Conservation (phyloP, 2,888 invertebrate species). For the Argynnis bischoffii region DNA sequence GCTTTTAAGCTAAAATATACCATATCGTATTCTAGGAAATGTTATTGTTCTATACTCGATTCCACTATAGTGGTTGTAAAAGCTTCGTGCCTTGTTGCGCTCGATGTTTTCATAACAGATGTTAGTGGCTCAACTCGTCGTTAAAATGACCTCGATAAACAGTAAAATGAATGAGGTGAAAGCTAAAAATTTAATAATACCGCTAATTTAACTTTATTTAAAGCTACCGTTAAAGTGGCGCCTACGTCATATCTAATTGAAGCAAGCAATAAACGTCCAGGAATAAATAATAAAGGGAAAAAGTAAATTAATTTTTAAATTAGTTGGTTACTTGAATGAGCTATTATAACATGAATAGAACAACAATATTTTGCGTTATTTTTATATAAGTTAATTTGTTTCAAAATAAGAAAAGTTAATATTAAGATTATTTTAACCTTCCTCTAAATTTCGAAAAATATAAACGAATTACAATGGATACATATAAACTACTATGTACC, state of each 20-base stretch:
- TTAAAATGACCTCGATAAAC: slow-evolving; percentile 36
- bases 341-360: not conserved
- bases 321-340: slow-evolving; percentile 1
- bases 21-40: slow-evolving; percentile 24
- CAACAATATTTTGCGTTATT: not conserved
- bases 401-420: too few species aligned
- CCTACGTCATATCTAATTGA: slow-evolving; percentile 14
- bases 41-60: slow-evolving; percentile 23
- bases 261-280: not conserved
- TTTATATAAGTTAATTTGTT: too few species aligned
- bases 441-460: too few species aligned
- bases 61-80: slow-evolving; percentile 27
- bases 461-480: too few species aligned
- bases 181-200: slow-evolving; percentile 20
- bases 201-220: slow-evolving; percentile 15
- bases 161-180: slow-evolving; percentile 26
- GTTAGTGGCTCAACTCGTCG: slow-evolving; percentile 36
- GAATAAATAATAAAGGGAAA: slow-evolving; percentile 2
- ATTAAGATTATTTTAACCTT: too few species aligned
- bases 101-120: slow-evolving; percentile 38
- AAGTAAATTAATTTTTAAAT: slow-evolving; percentile 3
- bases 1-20: slow-evolving; percentile 25
- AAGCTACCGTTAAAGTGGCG: slow-evolving; percentile 13
- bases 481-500: too few species aligned
- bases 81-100: slow-evolving; percentile 37